phyloP scores from a whole-genome alignment of 2,888 invertebrate species.

The Cerceris rybyensis region DNA sequence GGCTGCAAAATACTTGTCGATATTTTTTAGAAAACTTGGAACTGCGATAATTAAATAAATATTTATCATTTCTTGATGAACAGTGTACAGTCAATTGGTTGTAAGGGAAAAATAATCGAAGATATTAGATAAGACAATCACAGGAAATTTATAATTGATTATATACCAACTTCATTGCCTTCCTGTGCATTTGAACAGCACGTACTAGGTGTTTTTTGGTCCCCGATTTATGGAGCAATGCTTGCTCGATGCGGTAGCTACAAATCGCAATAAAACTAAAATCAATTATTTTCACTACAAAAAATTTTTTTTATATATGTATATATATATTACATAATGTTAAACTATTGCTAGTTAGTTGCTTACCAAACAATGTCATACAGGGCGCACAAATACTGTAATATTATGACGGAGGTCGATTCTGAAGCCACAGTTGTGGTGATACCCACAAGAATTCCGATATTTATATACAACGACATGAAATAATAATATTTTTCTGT shows the following conservation, averaged over 20 bases:
- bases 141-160: background rate
- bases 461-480: background rate
- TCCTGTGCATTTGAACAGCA: background rate
- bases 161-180: background rate
- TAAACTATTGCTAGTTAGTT: background rate
- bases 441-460: background rate
- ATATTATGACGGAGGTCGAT: background rate
- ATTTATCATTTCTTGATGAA: no score
- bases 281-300: no score
- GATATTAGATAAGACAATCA: no score
- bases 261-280: background rate
- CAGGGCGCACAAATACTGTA: background rate
- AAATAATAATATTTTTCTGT: background rate
- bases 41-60: no score
- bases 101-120: no score
- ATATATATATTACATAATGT: no score
- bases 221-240: background rate
- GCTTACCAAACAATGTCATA: conserved; percentile 3
- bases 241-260: background rate
- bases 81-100: no score
- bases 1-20: background rate
- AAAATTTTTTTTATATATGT: no score
- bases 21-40: background rate
- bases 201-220: background rate
- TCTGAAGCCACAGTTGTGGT: background rate